Base-by-base conservation (phyloP, 2,888 invertebrate species). In the Ormyrus pomaceus region DNA sequence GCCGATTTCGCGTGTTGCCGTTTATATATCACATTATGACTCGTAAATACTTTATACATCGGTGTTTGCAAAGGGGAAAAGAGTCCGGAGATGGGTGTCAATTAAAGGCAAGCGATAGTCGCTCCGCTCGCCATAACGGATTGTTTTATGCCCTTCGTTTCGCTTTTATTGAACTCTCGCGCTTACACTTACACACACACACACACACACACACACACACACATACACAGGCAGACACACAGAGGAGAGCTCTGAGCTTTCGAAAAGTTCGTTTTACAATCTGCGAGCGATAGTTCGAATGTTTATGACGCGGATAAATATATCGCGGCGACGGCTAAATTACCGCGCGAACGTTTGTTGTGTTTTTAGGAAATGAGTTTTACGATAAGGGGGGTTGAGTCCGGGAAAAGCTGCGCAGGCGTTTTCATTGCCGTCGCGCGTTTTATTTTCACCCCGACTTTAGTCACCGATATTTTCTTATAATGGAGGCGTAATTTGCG, bases 271-370 rank as follows among this genome's bases (percentile, higher is more conserved):
- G 50, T 50, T 61, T 71, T 61, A 71, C 46, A 61, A 11, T 50
- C 45, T 2, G n/a, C 11, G 34, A 34, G 66, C 45, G 45, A 68
- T 68, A 68, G 68, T 68, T 61, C 8, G 51, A 34, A 61, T 71
- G 51, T 71, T 81, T 81, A 81, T 77, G 77, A 69, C 75, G 50
- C 53, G 61, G 34, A 66, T 83, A 83, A 83, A 79, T 83, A 81
- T 79, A 83, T 80, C 78, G 81, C 64, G 74, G 81, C 83, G 64
- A 55, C 13, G 48, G 8, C 6, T 8, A 34, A 34, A 34, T 34
- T 34, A 34, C 46, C 4, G 13, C 5, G 46, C 45, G 55, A 55
- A 11, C 45, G 45, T 55, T 61, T 34, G 59, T 45, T 58, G 34
- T 71, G 48, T 50, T 71, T 34, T 61, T 71, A 59, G 59, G 59